Evolutionary conservation across 1,140 invertebrate genomes (phyloP).

Genomic region (Metopolophium dirhodum): DNA sequence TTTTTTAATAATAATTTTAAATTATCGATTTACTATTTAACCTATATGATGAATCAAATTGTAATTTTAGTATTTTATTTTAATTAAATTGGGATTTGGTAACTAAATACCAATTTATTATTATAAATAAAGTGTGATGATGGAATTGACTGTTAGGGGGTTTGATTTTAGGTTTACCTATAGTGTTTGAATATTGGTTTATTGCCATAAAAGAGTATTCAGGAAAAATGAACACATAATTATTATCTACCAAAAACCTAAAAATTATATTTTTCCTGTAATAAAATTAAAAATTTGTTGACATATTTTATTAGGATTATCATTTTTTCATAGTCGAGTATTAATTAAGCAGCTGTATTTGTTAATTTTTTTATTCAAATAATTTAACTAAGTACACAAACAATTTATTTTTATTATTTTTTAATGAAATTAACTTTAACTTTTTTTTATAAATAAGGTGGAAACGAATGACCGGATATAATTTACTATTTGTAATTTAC

Average conservation of each 20-base stretch:
- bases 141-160: no score
- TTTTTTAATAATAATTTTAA: no score
- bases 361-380: not conserved
- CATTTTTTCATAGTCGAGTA: not conserved
- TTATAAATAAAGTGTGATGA: not conserved
- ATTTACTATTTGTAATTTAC: conserved; percentile 48
- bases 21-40: no score
- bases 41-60: no score
- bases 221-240: not conserved
- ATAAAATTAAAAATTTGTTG: not conserved
- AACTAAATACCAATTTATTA: not conserved
- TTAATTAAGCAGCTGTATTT: not conserved
- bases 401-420: not conserved
- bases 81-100: not conserved
- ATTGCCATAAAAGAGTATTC: not conserved
- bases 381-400: not conserved
- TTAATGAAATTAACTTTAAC: conserved; percentile 12
- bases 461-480: conserved; percentile 36
- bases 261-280: not conserved
- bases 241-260: not conserved
- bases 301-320: not conserved
- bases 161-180: not conserved
- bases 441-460: not conserved
- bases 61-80: no score
- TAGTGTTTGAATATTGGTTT: no score